Base-by-base conservation (phyloP, 1,140 invertebrate species). In the Phymorhynchus buccinoides region DNA sequence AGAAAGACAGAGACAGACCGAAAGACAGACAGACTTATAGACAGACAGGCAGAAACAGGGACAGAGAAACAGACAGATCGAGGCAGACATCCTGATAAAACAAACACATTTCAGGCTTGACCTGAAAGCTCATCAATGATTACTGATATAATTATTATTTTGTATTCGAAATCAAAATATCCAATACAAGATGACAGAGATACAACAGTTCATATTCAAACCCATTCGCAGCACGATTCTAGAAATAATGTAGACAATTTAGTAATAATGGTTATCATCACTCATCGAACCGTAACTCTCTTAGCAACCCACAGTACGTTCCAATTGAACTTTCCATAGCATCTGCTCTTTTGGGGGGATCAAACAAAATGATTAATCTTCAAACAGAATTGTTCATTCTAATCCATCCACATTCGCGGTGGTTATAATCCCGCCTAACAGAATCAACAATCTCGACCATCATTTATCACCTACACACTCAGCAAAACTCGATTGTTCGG, bases 131-230 rank as follows among this genome's bases (percentile, higher is more conserved):
- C 16, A 4, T 12, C 30, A 35, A 35, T 73, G 68, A 73, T 35
- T 9, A 73, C 6, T 73, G 68, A 6, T 35, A 73, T 27, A 30
- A 9, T 32, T 32, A 35, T 32, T 35, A 35, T 32, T 35, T 35
- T 35, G 30, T 48, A n/a, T n/a, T n/a, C n/a, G n/a, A n/a, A 66
- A 66, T 27, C 62, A 66, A 66, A 66, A 66, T 66, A n/a, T 66
- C 62, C 7, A 27, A 14, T 66, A 66, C 62, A 66, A 66, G 62
- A 66, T 66, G 62, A 66, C 27, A 6, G 9, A 66, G 22, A 66
- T n/a, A 66, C 22, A 30, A 35, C 68, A 35, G 9, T 12, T 30
- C 68, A 73, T 35, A 12, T 73, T 30, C 9, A 9, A 73, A 30
- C n/a, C 9, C 68, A 73, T 12, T 35, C n/a, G 32, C 68, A 9